Conservation (phyloP, 2,888 invertebrate genomes). For the Sphaeridia pumilis region DNA sequence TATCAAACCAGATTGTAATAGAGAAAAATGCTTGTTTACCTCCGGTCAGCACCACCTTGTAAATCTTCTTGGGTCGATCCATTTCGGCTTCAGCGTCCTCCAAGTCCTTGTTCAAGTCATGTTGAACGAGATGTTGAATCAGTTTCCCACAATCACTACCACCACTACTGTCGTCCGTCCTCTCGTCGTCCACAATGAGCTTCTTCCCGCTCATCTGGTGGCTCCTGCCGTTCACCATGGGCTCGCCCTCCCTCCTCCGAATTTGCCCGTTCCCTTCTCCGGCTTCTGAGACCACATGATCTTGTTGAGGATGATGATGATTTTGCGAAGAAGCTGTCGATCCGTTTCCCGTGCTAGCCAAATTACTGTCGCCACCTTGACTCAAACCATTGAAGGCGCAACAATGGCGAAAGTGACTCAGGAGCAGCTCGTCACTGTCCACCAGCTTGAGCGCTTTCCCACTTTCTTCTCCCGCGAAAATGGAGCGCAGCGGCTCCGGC, state of each 20-base stretch:
- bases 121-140: too few relatives aligned
- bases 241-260: conserved; percentile 7
- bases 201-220: neutral
- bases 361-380: too few relatives aligned
- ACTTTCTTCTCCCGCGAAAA: too few relatives aligned
- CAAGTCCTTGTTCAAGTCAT: conserved; percentile 11
- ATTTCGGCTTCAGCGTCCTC: conserved; percentile 24
- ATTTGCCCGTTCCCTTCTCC: conserved; percentile 1
- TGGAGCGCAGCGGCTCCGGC: too few relatives aligned
- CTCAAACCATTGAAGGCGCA: too few relatives aligned
- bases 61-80: conserved; percentile 50
- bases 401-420: too few relatives aligned
- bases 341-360: too few relatives aligned
- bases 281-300: neutral
- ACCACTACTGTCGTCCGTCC: neutral
- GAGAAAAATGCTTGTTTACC: conserved; percentile 49
- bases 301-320: too few relatives aligned
- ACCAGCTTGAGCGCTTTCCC: too few relatives aligned
- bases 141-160: neutral
- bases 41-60: conserved; percentile 78
- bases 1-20: too few relatives aligned
- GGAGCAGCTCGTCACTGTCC: too few relatives aligned
- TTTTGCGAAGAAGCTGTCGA: too few relatives aligned
- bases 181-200: neutral
- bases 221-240: neutral